These are phyloP conservation scores for Tolypeutes matacus DNA, from an alignment of 2,797 vertebrate species.

Conservation along the genomic window DNA sequence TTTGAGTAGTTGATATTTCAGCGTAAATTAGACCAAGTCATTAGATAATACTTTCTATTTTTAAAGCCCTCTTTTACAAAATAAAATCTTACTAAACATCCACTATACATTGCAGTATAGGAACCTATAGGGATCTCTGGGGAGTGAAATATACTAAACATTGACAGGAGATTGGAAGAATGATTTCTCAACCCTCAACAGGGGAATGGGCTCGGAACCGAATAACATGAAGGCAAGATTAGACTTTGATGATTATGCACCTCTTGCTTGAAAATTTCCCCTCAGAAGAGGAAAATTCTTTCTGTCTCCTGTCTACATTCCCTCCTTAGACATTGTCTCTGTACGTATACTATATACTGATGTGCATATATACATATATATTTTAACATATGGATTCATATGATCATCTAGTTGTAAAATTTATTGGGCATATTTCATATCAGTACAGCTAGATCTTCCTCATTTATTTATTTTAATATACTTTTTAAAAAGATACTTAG, in stretches of 20 bases:
- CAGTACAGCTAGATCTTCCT: conserved; percentile 18
- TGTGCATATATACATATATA: neutral
- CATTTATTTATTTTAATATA: no score
- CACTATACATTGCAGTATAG: neutral
- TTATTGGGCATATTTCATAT: conserved; percentile 14
- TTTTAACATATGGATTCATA: conserved; percentile 5
- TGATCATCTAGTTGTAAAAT: conserved; percentile 30
- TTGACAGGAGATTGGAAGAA: conserved; percentile 42
- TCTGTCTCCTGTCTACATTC: neutral
- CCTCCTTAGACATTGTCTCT: neutral
- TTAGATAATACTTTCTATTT: conserved; percentile 64
- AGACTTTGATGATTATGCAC: neutral
- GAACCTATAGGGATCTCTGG: neutral
- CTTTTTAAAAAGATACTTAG: no score
- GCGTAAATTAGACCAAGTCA: conserved; percentile 32
- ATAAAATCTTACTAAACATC: conserved; percentile 20
- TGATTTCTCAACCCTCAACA: conserved; percentile 33
- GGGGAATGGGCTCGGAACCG: neutral
- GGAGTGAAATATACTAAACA: conserved; percentile 60
- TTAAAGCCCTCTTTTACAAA: conserved; percentile 39
- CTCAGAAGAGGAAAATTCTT: neutral
- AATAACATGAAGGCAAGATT: neutral
- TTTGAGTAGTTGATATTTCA: conserved; percentile 60
- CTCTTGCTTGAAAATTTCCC: conserved; percentile 31
- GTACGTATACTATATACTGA: neutral